Percentiles rank a stretch among this genome's conserved stretches.
These are phyloP conservation scores for Montipora efflorescens DNA, from an alignment of 64 coral and sea anemone species.

Conservation along the genomic window DNA sequence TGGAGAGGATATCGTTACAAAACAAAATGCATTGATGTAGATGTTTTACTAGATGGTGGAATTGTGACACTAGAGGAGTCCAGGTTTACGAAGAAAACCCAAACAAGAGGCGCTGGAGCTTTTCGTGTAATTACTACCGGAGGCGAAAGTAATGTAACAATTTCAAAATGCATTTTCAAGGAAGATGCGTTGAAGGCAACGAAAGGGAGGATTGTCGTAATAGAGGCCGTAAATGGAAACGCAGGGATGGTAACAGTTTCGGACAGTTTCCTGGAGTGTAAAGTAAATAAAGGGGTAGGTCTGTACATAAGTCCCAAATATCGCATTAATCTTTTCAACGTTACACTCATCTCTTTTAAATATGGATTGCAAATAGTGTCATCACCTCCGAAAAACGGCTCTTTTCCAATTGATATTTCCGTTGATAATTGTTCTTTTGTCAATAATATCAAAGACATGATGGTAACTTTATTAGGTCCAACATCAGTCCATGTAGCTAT, in stretches of 20 bases:
- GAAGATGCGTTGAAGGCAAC: background rate
- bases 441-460: background rate
- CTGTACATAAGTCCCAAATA: conserved; percentile 30
- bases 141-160: background rate
- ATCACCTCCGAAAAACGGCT: too few relatives aligned
- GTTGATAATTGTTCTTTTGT: background rate
- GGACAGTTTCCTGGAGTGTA: background rate
- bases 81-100: background rate
- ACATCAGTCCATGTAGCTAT: background rate
- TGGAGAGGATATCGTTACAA: background rate
- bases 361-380: too few relatives aligned
- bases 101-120: background rate
- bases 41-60: background rate
- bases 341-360: background rate
- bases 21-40: background rate
- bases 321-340: background rate
- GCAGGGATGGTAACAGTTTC: background rate
- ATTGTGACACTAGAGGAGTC: background rate
- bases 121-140: background rate
- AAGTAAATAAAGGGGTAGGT: background rate
- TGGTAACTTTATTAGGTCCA: background rate
- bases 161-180: background rate
- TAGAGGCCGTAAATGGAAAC: background rate
- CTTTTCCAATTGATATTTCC: background rate
- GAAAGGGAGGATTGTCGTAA: background rate